These are phyloP conservation scores for Lamellibrachia satsuma DNA, from an alignment of 2,888 invertebrate genomes.

Conservation along the genomic window DNA sequence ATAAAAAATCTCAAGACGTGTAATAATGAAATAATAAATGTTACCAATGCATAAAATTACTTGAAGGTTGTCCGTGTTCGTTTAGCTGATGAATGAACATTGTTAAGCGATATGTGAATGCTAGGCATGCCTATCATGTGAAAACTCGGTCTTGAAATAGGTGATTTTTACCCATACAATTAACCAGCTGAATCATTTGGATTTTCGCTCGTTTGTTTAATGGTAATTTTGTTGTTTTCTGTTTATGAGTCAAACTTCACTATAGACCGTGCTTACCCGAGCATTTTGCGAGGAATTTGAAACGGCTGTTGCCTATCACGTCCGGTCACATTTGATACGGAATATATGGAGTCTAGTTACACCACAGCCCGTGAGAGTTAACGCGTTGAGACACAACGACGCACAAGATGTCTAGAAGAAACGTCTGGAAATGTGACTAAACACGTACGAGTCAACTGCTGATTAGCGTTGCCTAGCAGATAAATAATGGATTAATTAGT, in stretches of 20 bases:
- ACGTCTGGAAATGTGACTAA: neutral
- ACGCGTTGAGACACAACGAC: neutral
- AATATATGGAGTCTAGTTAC: neutral
- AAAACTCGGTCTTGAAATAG: neutral
- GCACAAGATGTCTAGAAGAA: neutral
- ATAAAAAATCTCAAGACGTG: constrained; percentile 19
- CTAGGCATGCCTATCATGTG: neutral
- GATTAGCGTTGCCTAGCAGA: neutral
- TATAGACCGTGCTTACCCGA: neutral
- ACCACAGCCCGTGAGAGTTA: neutral
- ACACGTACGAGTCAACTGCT: neutral
- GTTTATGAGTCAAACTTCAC: neutral
- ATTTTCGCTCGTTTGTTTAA: constrained; percentile 12
- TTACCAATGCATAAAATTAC: constrained; percentile 13
- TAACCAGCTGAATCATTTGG: neutral
- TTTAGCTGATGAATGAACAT: neutral
- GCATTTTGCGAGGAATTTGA: neutral
- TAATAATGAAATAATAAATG: constrained; percentile 17
- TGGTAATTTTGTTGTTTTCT: neutral
- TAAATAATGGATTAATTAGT: neutral
- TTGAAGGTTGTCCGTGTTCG: neutral
- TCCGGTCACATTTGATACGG: neutral
- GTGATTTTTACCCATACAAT: neutral
- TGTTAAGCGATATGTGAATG: neutral
- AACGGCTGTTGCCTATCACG: neutral